Evolutionary conservation across 2,888 invertebrate species (phyloP), one percentile per base, ranked within the genome.

Genomic region (Colletes collaris): DNA sequence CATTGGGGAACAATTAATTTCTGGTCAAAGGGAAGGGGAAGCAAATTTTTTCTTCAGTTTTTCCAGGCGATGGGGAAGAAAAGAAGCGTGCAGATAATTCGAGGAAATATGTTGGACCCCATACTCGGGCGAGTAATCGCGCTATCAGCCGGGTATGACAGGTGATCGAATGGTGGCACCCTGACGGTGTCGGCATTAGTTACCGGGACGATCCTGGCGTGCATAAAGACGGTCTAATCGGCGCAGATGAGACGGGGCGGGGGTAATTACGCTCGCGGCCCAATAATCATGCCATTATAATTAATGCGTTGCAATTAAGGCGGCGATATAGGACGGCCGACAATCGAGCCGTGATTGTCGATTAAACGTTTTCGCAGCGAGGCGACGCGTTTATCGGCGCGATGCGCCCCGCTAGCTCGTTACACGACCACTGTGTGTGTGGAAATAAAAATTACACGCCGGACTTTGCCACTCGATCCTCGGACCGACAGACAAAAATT

Each of bases 301-400:
- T 90, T 90, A 90, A 90, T 87, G 86, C 82, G 83, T 67, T 84
- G 86, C 86, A 89, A 90, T 90, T 90, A 90, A 89, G 86, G 82
- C 80, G 79, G 73, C 82, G 84, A 81, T 80, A 79, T 77, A 81
- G 85, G 79, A 76, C 70, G 79, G 81, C 69, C 80, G 83, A 86
- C 88, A 88, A 89, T 89, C 85, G 87, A 72, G 80, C 80, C 83
- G 79, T 87, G 89, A 89, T 88, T 89, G 87, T 81, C 87, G 89
- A 88, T 88, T 89, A 87, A 85, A 84, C 84, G 79, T 86, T 86
- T 86, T 86, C 86, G 71, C 83, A 73, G 71, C 74, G 68, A 64
- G 65, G 74, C 79, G 71, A 67, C 79, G 83, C 81, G 79, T 65
- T 62, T 59, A 70, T 62, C 69, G 55, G 49, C 65, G 40, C 55